phyloP scores from a whole-genome alignment of 2,888 invertebrate species.

The Cyclophora albipunctata region DNA sequence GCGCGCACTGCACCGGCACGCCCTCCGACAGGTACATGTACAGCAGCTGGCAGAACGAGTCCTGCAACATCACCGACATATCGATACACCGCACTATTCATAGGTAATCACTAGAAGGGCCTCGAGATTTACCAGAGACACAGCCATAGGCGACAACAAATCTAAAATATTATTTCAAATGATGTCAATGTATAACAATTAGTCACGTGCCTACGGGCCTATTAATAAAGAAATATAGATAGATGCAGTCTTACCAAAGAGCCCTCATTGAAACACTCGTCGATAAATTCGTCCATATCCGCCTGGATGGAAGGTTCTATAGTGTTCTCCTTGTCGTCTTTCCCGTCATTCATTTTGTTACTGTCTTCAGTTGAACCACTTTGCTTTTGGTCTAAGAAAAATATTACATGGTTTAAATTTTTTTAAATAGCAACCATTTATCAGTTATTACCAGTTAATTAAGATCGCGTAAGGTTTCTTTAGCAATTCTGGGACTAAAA shows the following conservation, averaged over 20 bases:
- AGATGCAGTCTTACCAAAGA: constrained; percentile 55
- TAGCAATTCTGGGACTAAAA: too few relatives aligned
- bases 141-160: too few relatives aligned
- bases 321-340: constrained; percentile 35
- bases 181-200: neutral
- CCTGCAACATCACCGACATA: constrained; percentile 38
- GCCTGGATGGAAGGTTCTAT: constrained; percentile 60
- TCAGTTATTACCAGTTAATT: too few relatives aligned
- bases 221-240: neutral
- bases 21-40: constrained; percentile 87
- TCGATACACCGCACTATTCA: neutral
- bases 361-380: constrained; percentile 23
- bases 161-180: neutral
- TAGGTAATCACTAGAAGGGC: too few relatives aligned
- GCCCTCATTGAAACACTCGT: constrained; percentile 77
- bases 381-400: neutral
- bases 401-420: too few relatives aligned
- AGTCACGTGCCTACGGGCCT: too few relatives aligned
- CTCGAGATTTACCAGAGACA: too few relatives aligned
- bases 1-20: constrained; percentile 82
- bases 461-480: too few relatives aligned
- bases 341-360: constrained; percentile 25
- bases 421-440: too few relatives aligned
- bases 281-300: constrained; percentile 81
- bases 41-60: constrained; percentile 83